Evolutionary conservation across 2,113 vertebrate species (phyloP).

Genomic region (Petroica traversi): DNA sequence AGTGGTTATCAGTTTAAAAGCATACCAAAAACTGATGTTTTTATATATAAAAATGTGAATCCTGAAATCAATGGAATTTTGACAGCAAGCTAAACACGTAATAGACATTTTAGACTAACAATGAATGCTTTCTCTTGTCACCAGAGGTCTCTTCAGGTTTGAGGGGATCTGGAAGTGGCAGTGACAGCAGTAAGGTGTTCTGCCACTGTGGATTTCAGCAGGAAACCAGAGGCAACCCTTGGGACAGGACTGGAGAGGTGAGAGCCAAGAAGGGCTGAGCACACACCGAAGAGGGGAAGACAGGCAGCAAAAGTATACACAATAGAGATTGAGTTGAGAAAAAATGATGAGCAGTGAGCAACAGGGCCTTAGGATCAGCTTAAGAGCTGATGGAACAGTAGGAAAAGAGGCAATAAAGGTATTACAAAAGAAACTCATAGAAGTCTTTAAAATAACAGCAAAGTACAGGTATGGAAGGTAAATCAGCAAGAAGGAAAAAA

Average conservation of each 20-base stretch:
- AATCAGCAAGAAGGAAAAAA: not conserved
- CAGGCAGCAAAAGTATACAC: not conserved
- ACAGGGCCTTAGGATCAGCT: not conserved
- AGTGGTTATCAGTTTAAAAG: not conserved
- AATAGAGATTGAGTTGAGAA: accelerated
- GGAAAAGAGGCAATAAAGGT: not conserved
- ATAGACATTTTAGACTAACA: not conserved
- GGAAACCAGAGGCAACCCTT: accelerated
- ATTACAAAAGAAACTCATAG: not conserved
- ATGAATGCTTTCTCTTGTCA: not conserved
- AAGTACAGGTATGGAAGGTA: not conserved
- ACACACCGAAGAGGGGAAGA: accelerated
- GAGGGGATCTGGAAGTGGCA: not conserved
- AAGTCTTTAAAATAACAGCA: not conserved
- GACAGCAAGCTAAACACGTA: not conserved
- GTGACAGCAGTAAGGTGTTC: not conserved
- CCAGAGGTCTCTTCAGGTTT: not conserved
- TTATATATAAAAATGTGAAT: not conserved
- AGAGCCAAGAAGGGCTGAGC: not conserved
- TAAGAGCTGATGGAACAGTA: not conserved
- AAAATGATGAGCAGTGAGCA: not conserved
- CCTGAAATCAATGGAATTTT: not conserved
- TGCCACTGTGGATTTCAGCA: not conserved
- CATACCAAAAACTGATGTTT: not conserved
- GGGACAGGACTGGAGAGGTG: not conserved